A percentile compares a stretch with the other conserved stretches of the same genome.
Evolutionary conservation across 2,797 vertebrate genomes (phyloP).

Genomic region (Diglossa cyanea): DNA sequence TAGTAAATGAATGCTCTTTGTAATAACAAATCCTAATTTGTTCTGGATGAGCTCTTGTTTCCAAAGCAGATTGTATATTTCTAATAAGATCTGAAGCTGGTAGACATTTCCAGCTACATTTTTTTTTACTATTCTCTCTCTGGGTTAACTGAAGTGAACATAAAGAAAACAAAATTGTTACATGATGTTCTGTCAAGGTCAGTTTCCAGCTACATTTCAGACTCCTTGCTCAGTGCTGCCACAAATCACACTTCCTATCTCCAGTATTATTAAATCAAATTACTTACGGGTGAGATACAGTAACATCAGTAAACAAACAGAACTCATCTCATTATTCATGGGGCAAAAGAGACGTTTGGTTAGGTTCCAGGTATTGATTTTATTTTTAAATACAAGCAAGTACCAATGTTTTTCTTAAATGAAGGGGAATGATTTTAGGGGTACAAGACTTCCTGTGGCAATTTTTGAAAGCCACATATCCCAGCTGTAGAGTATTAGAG

Average conservation of each 20-base stretch:
- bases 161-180: not conserved
- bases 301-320: constrained; percentile 40
- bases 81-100: not conserved
- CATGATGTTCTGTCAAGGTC: not conserved
- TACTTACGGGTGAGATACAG: constrained; percentile 33
- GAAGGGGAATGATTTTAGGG: not conserved
- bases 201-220: not conserved
- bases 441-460: not conserved
- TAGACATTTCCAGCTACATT: not conserved
- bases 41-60: not conserved
- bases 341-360: not conserved
- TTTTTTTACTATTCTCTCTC: not conserved
- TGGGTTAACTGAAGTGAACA: not conserved
- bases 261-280: constrained; percentile 48
- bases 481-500: not conserved
- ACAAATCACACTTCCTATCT: constrained; percentile 17
- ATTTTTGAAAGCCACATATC: not conserved
- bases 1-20: not conserved
- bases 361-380: not conserved
- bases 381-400: not conserved
- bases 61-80: not conserved
- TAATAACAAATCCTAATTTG: not conserved
- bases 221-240: not conserved
- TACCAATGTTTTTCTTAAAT: not conserved
- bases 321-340: not conserved